phyloP scores from a whole-genome alignment of 2,113 vertebrate genomes.

The Pelobates fuscus region DNA sequence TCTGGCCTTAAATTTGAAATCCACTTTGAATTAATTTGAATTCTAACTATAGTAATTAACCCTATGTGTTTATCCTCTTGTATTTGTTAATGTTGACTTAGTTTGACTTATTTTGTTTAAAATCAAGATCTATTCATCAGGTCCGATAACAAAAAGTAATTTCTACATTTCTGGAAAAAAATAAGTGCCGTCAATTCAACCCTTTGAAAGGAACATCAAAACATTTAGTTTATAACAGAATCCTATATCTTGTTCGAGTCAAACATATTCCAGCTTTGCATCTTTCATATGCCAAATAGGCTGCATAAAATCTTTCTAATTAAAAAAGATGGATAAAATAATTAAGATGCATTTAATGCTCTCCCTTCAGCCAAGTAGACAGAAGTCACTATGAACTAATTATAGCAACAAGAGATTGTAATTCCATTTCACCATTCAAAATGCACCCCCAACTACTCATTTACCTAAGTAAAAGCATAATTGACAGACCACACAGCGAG shows the following conservation, averaged over 20 bases:
- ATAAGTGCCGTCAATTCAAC: neutral
- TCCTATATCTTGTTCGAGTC: neutral
- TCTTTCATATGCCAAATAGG: neutral
- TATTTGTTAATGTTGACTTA: too few relatives aligned
- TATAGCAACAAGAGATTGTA: conserved; percentile 53
- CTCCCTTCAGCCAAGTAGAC: conserved; percentile 53
- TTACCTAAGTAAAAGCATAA: conserved; percentile 61
- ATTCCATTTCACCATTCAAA: conserved; percentile 51
- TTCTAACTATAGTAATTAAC: too few relatives aligned
- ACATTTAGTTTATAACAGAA: neutral
- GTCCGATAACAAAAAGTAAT: too few relatives aligned
- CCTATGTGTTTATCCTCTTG: too few relatives aligned
- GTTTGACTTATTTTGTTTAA: too few relatives aligned
- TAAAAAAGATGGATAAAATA: conserved; percentile 17
- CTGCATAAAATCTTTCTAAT: neutral
- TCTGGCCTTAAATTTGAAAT: too few relatives aligned
- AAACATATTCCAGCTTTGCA: neutral
- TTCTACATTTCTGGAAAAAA: too few relatives aligned
- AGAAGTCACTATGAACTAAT: conserved; percentile 52
- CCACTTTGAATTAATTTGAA: too few relatives aligned
- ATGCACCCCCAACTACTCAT: conserved; percentile 52
- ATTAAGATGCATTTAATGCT: conserved; percentile 50
- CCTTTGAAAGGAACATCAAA: too few relatives aligned
- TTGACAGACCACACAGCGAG: conserved; percentile 52
- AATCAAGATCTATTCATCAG: too few relatives aligned